phyloP scores from a whole-genome alignment of 2,888 invertebrate genomes.

The Chorisops tibialis region DNA sequence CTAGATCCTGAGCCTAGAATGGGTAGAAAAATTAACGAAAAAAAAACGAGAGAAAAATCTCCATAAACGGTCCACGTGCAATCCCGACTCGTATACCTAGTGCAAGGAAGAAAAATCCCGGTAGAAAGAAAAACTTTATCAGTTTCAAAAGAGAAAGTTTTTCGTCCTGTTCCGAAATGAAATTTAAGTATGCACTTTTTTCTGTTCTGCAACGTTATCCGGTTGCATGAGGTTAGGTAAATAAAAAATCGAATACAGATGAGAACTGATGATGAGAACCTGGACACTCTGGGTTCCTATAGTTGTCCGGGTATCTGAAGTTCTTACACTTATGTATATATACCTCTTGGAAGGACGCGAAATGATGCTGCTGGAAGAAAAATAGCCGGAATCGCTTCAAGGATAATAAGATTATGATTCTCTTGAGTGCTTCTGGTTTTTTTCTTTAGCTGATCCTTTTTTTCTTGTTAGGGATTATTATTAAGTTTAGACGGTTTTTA shows the following conservation, averaged over 20 bases:
- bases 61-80: constrained; percentile 6
- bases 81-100: neutral
- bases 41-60: neutral
- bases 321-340: neutral
- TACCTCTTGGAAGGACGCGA: constrained; percentile 1
- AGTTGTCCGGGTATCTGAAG: neutral
- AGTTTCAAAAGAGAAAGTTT: constrained; percentile 15
- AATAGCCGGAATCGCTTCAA: constrained; percentile 33
- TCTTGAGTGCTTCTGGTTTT: constrained; percentile 33
- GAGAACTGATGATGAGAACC: constrained; percentile 9
- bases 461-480: constrained; percentile 28
- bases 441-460: constrained; percentile 11
- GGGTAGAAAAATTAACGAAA: neutral
- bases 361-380: constrained; percentile 18
- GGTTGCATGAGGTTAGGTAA: neutral
- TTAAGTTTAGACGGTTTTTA: constrained; percentile 30
- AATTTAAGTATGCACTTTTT: constrained; percentile 20
- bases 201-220: neutral
- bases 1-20: neutral
- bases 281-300: constrained; percentile 8
- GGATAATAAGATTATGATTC: constrained; percentile 37
- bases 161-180: constrained; percentile 14
- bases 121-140: constrained; percentile 7
- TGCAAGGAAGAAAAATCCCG: constrained; percentile 11
- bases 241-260: constrained; percentile 17